A percentile compares a stretch with the other conserved stretches of the same genome.
Evolutionary conservation across 2,888 invertebrate genomes (phyloP).

Genomic region (Thecophora atra): DNA sequence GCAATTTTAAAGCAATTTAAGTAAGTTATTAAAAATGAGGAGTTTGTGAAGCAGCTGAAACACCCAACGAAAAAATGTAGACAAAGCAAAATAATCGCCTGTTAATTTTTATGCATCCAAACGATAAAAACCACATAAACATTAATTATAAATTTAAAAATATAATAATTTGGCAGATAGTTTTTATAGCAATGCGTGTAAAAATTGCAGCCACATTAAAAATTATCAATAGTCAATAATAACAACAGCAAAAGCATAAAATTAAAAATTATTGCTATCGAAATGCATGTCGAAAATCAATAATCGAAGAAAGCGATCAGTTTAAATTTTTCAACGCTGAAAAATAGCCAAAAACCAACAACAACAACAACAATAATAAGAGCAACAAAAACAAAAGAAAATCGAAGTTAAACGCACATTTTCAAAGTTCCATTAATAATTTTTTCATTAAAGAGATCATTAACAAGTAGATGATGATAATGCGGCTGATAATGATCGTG

Average conservation of each 20-base stretch:
- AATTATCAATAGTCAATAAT: not conserved
- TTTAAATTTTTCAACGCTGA: not conserved
- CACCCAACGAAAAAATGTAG: too few relatives aligned
- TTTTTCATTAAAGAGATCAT: not conserved
- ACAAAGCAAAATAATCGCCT: too few relatives aligned
- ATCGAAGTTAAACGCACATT: not conserved
- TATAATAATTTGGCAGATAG: not conserved
- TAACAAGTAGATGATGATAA: not conserved
- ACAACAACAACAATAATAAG: not conserved
- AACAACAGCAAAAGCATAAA: not conserved
- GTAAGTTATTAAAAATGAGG: too few relatives aligned
- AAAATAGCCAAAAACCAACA: not conserved
- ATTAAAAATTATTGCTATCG: not conserved
- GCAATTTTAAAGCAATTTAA: too few relatives aligned
- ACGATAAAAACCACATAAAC: not conserved
- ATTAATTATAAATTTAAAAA: not conserved
- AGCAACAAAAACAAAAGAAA: not conserved
- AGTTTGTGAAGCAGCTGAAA: too few relatives aligned
- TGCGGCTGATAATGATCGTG: not conserved
- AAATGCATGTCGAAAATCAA: too few relatives aligned
- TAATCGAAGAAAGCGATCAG: not conserved
- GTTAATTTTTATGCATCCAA: too few relatives aligned
- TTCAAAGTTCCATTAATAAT: not conserved
- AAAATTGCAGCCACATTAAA: not conserved
- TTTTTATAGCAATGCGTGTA: not conserved